phyloP scores from a whole-genome alignment of 92 coral and sea anemone genomes.

The Umimayanthus kanabou region DNA sequence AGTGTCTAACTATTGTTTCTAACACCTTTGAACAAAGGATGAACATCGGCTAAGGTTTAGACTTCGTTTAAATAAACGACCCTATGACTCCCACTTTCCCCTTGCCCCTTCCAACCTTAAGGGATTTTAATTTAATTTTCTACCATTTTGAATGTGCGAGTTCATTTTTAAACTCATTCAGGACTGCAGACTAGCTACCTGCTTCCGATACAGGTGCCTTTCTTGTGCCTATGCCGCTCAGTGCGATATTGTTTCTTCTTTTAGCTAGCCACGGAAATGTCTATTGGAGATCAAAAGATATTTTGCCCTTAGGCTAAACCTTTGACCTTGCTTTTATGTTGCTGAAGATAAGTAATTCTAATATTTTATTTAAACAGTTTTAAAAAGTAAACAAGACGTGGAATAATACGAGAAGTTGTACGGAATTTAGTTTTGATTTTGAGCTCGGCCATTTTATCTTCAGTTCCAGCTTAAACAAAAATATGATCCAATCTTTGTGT shows the following conservation, averaged over 20 bases:
- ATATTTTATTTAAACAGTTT: background rate
- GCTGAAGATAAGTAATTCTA: background rate
- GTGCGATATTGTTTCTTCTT: background rate
- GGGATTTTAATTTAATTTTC: no score
- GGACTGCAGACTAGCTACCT: no score
- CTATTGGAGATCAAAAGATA: background rate
- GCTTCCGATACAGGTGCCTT: background rate
- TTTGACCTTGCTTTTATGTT: background rate
- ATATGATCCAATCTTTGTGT: background rate
- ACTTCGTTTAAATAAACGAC: no score
- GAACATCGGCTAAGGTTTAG: no score
- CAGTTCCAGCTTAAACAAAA: background rate
- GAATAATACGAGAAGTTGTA: background rate
- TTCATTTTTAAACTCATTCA: no score
- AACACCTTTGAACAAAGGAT: no score
- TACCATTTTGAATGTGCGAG: no score
- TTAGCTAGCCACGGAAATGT: background rate
- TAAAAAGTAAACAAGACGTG: background rate
- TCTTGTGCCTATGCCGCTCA: background rate
- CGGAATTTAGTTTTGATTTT: background rate
- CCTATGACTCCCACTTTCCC: no score
- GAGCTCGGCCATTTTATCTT: background rate
- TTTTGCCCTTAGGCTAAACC: slow-evolving; percentile 12
- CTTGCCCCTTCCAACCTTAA: no score
- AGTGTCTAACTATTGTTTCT: no score